phyloP scores from a whole-genome alignment of 2,113 vertebrate species.

The Erythrocebus patas region DNA sequence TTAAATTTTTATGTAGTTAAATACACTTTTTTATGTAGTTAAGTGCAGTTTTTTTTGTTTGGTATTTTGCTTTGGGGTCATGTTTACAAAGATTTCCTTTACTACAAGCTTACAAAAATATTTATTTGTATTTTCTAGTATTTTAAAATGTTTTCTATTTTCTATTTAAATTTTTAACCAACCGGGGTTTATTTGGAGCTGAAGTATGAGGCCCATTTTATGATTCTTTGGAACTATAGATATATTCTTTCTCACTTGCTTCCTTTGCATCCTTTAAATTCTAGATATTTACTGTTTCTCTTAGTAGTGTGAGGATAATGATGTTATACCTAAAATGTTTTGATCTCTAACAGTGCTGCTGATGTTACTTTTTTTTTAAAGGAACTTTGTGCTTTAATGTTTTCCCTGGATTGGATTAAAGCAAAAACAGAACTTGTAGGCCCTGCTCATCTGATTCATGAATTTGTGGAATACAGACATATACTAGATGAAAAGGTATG shows the following conservation, averaged over 20 bases:
- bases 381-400: constrained; percentile 93
- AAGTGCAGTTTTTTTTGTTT: not conserved
- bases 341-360: not conserved
- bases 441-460: constrained; percentile 94
- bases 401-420: constrained; percentile 96
- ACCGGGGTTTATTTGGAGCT: constrained; percentile 32
- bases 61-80: not conserved
- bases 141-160: constrained; percentile 29
- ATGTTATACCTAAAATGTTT: constrained; percentile 16
- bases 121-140: not conserved
- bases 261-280: not conserved
- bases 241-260: not conserved
- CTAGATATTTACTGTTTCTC: constrained; percentile 1
- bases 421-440: constrained; percentile 92
- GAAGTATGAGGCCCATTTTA: not conserved
- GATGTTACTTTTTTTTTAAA: constrained; percentile 72
- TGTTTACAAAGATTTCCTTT: not conserved
- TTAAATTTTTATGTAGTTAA: constrained; percentile 28
- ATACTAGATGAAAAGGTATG: constrained; percentile 94
- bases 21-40: constrained; percentile 10
- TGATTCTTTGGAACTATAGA: constrained; percentile 11
- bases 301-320: not conserved
- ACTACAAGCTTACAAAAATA: not conserved
- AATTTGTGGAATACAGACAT: constrained; percentile 92
- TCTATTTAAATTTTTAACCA: constrained; percentile 37